Evolutionary conservation across 2,888 invertebrate species (phyloP), one percentile per base, ranked within the genome.

Genomic region (Hypsopygia costalis): DNA sequence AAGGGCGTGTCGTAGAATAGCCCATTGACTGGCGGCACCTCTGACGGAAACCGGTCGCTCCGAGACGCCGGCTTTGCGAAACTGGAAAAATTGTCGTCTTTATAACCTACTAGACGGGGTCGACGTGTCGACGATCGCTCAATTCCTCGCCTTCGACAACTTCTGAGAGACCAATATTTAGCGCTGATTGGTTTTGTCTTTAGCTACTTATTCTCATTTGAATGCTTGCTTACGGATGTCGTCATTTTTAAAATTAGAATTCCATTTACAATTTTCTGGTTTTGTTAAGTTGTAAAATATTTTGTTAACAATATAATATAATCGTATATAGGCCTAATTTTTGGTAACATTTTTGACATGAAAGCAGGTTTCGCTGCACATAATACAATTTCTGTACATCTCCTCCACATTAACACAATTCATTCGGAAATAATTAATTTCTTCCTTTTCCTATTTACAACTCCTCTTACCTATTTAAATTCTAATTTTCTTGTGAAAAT

Each of bases 21-120:
- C 63, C 66, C 68, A 72, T 65, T 75, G 77, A 77, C 62, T 62
- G 68, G 64, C 71, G 76, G 78, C 81, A 81, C 81, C 80, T 82
- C 77, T 70, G 63, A 39, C 55, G 44, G 25, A 68, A 76, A 83
- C 83, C 85, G 86, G 85, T 82, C 56, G 58, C 62, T 67, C 66
- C 69, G 55, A 69, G 53, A 65, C 57, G 57, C 61, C 55, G 68
- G 68, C 75, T 73, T 76, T 69, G 77, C 70, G 52, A 71, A 78
- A 81, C 81, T 82, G 74, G 81, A 74, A 66, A 63, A 67, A 71
- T 65, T 66, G 61, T 59, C 69, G 60, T 69, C 60, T 71, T 68
- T 70, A 70, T 72, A 67, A 66, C 68, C 63, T 65, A 61, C 51
- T 56, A 49, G 55, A 58, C 49, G 50, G 46, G 46, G 54, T 51